Percentiles rank a stretch among this genome's conserved stretches.
Evolutionary conservation across 1,140 invertebrate species (phyloP).

Genomic region (Saccostrea glomerata): DNA sequence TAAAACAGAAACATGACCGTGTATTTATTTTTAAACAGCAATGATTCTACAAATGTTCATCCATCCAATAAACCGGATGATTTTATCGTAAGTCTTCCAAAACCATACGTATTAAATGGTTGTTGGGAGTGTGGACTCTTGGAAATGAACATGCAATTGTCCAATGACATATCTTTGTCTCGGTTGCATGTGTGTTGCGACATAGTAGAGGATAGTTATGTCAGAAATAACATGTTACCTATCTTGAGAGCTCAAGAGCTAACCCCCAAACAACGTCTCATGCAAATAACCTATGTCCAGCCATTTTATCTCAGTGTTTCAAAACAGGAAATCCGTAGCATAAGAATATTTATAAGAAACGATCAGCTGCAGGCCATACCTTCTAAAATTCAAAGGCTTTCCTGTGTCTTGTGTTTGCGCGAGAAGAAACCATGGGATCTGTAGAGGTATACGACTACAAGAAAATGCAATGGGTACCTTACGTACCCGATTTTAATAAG

Average conservation of each 20-base stretch:
- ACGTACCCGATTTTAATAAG: constrained; percentile 44
- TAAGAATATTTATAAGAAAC: constrained; percentile 45
- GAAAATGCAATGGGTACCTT: constrained; percentile 42
- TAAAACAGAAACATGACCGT: background rate
- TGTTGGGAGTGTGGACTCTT: constrained; percentile 51
- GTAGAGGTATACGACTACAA: constrained; percentile 51
- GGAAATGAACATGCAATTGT: constrained; percentile 21
- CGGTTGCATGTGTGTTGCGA: constrained; percentile 44
- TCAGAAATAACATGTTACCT: constrained; percentile 11
- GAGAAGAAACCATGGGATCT: constrained; percentile 43
- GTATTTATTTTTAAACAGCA: constrained; percentile 45
- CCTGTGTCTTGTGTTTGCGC: constrained; percentile 24
- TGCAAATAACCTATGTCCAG: background rate
- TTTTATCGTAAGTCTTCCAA: constrained; percentile 40
- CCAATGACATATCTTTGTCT: background rate
- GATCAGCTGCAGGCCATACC: background rate
- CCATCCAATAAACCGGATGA: constrained; percentile 33
- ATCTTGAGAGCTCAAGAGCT: constrained; percentile 21
- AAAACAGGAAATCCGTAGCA: background rate
- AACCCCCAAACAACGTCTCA: background rate
- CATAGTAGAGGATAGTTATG: constrained; percentile 36
- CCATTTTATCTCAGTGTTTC: constrained; percentile 29
- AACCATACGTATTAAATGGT: constrained; percentile 40
- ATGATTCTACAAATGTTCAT: constrained; percentile 30
- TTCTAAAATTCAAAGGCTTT: constrained; percentile 9